Evolutionary conservation across 2,797 vertebrate species (phyloP), one percentile per base, ranked within the genome.

Genomic region (Staurois parvus): DNA sequence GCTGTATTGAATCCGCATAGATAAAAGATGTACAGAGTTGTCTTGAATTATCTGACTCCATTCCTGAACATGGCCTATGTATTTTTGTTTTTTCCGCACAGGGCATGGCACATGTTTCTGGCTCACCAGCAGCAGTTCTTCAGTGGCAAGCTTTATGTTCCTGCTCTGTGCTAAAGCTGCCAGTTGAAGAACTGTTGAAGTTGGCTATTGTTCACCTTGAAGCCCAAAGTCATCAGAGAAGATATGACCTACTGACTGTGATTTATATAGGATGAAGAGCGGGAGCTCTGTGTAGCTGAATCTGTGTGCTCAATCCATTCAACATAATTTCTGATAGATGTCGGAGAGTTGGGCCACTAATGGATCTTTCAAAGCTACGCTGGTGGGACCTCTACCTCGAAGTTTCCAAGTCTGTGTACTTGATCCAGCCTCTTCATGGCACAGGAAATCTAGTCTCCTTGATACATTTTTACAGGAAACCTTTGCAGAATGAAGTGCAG

Each of bases 131-230:
- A 98, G 96, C 97, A 99, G 98, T 99, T 99, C 98, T 99, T 99
- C 98, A 98, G 98, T 99, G 98, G 98, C 98, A 98, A 98, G 98
- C 98, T 99, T 99, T 99, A 99, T 97, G 98, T 99, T 95, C 94
- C 95, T 95, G 91, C 92, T 94, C 94, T 90, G 95, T 96, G 94
- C 98, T 99, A 99, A 99, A 99, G 98, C 98, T 99, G 98, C 98
- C 98, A 99, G 98, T 99, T 99, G 98, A 99, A 99, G 98, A 99
- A 99, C 98, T 99, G 98, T 99, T 99, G 98, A 97, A 96, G 95
- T 97, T 93, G 95, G 97, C 79, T 83, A 48, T 79, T 10, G 9
- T 0, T 76, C 89, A 73, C 29, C 73, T n/a, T 62, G 13, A 28
- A 28, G 2, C 15, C 10, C 40, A 56, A 24, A 5, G 21, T 24